phyloP scores from a whole-genome alignment of 2,888 invertebrate species.

The Tetheella fluctuosa region DNA sequence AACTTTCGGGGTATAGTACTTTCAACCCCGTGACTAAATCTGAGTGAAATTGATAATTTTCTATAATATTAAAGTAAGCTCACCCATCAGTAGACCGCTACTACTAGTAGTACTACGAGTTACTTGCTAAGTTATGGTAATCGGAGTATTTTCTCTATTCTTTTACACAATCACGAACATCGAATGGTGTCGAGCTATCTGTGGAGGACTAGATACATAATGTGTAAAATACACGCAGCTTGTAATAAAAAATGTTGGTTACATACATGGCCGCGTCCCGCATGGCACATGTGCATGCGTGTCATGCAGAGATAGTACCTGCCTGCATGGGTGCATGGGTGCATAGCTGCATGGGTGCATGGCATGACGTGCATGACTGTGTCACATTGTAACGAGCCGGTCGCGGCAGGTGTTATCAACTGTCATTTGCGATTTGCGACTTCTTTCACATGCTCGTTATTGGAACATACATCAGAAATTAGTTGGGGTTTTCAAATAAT shows the following conservation, averaged over 20 bases:
- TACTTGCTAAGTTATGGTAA: neutral
- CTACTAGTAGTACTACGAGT: no score
- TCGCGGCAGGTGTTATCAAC: neutral
- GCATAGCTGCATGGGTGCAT: no score
- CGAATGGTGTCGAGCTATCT: neutral
- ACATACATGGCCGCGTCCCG: conserved; percentile 2
- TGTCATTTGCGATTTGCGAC: neutral
- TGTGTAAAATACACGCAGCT: neutral
- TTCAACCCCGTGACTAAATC: no score
- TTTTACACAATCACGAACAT: neutral
- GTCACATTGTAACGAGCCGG: neutral
- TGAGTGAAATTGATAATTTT: no score
- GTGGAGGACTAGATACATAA: neutral
- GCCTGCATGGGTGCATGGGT: neutral
- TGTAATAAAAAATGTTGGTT: neutral
- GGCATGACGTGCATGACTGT: no score
- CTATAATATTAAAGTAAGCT: no score
- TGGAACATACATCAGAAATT: neutral
- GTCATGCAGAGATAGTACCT: neutral
- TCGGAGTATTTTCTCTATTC: neutral
- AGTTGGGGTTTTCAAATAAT: no score
- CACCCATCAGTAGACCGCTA: neutral
- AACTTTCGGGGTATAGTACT: no score
- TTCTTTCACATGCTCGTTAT: neutral
- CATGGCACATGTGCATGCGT: neutral